These are phyloP conservation scores for Cloeon dipterum DNA, from an alignment of 2,888 invertebrate species.

Conservation along the genomic window DNA sequence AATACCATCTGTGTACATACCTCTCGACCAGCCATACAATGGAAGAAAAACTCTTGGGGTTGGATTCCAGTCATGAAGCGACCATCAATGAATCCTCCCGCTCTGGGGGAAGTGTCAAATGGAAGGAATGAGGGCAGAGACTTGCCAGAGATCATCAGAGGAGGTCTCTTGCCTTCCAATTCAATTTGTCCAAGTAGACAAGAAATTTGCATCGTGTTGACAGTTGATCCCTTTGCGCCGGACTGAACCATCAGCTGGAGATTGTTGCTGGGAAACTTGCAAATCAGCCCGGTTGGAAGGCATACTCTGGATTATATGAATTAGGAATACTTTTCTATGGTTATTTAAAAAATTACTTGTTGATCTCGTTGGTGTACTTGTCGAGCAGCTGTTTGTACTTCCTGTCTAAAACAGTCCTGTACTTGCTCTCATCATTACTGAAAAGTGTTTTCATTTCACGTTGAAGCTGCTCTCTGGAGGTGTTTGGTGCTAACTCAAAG, in stretches of 20 bases:
- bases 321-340: not conserved
- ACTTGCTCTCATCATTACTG: conserved; percentile 41
- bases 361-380: conserved; percentile 71
- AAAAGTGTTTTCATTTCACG: conserved; percentile 47
- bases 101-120: conserved; percentile 69
- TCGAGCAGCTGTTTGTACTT: conserved; percentile 64
- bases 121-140: conserved; percentile 78
- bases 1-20: conserved; percentile 24
- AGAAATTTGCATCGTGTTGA: conserved; percentile 96
- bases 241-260: conserved; percentile 97
- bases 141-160: conserved; percentile 80
- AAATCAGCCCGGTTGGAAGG: conserved; percentile 60
- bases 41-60: conserved; percentile 96
- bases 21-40: conserved; percentile 99
- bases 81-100: conserved; percentile 91
- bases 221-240: conserved; percentile 96
- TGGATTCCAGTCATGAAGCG: conserved; percentile 96
- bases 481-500: conserved; percentile 36
- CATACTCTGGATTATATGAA: conserved; percentile 30
- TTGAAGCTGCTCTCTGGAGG: conserved; percentile 31
- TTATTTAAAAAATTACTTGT: conserved; percentile 30
- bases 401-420: conserved; percentile 56
- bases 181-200: conserved; percentile 95
- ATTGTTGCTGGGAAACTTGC: conserved; percentile 82
- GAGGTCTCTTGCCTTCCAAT: conserved; percentile 91